phyloP scores from a whole-genome alignment of 2,797 vertebrate genomes.

The Craterocephalus amniculus region DNA sequence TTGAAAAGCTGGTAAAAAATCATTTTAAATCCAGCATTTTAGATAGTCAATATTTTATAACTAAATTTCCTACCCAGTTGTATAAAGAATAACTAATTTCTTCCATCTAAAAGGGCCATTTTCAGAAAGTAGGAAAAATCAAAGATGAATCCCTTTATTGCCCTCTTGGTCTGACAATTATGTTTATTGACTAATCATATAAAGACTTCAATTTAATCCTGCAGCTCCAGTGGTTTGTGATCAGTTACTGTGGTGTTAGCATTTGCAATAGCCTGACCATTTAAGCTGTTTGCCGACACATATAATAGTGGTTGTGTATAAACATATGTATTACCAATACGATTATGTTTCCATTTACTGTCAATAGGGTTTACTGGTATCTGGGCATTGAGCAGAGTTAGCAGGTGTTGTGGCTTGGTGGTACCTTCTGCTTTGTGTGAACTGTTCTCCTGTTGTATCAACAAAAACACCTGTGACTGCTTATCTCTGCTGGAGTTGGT shows the following conservation, averaged over 20 bases:
- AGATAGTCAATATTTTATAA: not conserved
- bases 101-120: conserved; percentile 78
- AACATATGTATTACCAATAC: not conserved
- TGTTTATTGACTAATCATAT: not conserved
- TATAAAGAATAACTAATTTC: conserved; percentile 72
- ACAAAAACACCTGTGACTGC: conserved; percentile 60
- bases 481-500: conserved; percentile 22
- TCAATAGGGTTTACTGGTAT: not conserved
- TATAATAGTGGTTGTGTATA: not conserved
- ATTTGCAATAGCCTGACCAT: not conserved
- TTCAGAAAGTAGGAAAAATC: conserved; percentile 31
- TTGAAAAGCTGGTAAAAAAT: not conserved
- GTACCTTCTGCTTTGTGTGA: conserved; percentile 49
- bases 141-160: conserved; percentile 33
- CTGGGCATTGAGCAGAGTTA: conserved; percentile 43
- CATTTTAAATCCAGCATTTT: not conserved
- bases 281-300: conserved; percentile 6
- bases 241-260: not conserved
- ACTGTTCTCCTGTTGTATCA: conserved; percentile 45
- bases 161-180: not conserved
- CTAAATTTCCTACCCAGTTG: not conserved
- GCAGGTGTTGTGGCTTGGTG: conserved; percentile 48
- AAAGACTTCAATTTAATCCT: conserved; percentile 11
- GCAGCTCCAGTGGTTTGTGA: not conserved
- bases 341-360: conserved; percentile 11